Conservation (phyloP, 1,140 invertebrate genomes). For the Diorhabda sublineata region DNA sequence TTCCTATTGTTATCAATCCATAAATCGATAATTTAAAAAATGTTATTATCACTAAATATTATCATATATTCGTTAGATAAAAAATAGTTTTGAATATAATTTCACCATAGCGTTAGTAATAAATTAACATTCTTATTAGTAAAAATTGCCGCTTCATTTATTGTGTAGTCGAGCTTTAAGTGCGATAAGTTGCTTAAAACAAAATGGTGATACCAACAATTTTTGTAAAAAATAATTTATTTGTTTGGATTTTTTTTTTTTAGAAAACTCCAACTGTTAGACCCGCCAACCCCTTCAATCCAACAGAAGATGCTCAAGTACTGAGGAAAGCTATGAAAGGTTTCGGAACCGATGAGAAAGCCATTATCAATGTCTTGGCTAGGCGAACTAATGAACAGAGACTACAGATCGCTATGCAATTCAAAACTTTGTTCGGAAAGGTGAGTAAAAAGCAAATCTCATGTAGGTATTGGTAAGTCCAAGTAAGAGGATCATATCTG, state of each 20-base stretch:
- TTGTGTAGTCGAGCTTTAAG: too few relatives aligned
- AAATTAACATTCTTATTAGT: too few relatives aligned
- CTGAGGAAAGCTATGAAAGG: constrained; percentile 81
- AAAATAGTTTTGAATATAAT: too few relatives aligned
- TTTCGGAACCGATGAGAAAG: constrained; percentile 75
- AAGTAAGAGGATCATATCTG: too few relatives aligned
- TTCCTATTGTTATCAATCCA: too few relatives aligned
- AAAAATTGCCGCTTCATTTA: too few relatives aligned
- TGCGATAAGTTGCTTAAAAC: neutral
- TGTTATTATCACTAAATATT: too few relatives aligned
- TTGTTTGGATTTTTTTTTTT: constrained; percentile 29
- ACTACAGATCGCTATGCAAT: constrained; percentile 66
- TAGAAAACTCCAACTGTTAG: constrained; percentile 64
- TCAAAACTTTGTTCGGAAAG: constrained; percentile 82
- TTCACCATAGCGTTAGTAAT: too few relatives aligned
- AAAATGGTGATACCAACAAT: neutral
- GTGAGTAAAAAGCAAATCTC: constrained; percentile 37
- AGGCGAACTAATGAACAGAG: constrained; percentile 68
- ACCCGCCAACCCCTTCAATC: constrained; percentile 63
- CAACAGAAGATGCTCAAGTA: constrained; percentile 68
- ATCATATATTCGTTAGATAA: too few relatives aligned
- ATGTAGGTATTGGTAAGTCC: too few relatives aligned
- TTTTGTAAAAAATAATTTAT: constrained; percentile 8
- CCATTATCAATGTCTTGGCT: constrained; percentile 73
- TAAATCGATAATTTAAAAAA: too few relatives aligned